Conservation (phyloP, 1,140 invertebrate species). For the Linepithema humile region DNA sequence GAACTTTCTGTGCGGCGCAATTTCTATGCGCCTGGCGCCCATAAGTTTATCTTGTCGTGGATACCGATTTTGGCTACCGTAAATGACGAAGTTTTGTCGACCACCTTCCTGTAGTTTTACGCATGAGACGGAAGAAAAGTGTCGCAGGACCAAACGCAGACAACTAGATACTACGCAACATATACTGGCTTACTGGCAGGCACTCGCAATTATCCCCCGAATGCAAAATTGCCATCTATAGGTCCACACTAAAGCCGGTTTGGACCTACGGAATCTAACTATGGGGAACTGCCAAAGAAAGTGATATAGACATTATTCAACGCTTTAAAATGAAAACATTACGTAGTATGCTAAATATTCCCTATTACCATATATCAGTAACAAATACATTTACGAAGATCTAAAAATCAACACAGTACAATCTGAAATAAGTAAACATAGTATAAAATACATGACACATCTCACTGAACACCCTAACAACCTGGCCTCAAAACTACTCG, state of each 20-base stretch:
- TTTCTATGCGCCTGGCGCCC: too few species aligned
- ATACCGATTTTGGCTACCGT: too few species aligned
- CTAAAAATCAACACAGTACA: background rate
- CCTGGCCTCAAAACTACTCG: background rate
- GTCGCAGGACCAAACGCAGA: too few species aligned
- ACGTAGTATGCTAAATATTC: conserved; percentile 55
- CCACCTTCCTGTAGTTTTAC: too few species aligned
- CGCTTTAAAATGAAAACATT: conserved; percentile 62
- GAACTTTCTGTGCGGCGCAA: too few species aligned
- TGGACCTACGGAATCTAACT: conserved; percentile 72
- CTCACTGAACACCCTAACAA: background rate
- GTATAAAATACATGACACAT: background rate
- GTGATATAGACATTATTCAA: conserved; percentile 60
- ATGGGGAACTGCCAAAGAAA: conserved; percentile 63
- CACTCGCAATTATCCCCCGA: conserved; percentile 57
- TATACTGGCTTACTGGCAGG: conserved; percentile 64
- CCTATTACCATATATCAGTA: conserved; percentile 32
- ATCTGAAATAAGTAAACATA: background rate
- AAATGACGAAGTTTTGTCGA: too few species aligned
- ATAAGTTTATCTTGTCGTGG: too few species aligned
- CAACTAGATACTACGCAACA: conserved; percentile 61
- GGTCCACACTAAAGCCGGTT: conserved; percentile 69
- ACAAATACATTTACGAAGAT: background rate
- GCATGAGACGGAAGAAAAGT: too few species aligned
- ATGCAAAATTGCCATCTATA: conserved; percentile 71